Percentiles rank a stretch among this genome's conserved stretches.
Conservation (phyloP, 1,140 invertebrate species). For the Muscidifurax raptorellus region DNA sequence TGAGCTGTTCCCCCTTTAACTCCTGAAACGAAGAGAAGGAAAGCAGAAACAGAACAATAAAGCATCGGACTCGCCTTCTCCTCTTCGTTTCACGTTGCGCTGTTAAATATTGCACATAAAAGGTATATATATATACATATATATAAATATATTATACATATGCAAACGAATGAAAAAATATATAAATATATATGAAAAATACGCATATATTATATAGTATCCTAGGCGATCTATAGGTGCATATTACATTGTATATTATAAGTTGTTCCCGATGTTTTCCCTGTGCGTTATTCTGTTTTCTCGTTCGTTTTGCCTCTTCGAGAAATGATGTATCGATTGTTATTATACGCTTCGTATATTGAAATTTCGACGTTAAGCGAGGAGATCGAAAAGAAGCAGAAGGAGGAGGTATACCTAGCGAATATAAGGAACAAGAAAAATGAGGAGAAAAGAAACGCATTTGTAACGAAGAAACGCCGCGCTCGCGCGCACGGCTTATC, state of each 20-base stretch:
- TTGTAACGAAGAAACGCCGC: constrained; percentile 45
- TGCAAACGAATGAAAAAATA: neutral
- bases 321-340: constrained; percentile 41
- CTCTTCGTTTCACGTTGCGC: constrained; percentile 33
- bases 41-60: neutral
- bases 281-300: neutral
- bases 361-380: constrained; percentile 19
- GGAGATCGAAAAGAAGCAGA: neutral
- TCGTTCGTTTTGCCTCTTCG: neutral
- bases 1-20: neutral
- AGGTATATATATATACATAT: neutral
- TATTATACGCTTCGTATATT: constrained; percentile 48
- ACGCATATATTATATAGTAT: neutral
- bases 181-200: neutral
- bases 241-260: neutral
- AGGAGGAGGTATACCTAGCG: neutral
- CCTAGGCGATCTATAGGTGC: neutral
- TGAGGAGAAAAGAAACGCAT: constrained; percentile 43
- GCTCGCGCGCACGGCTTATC: constrained; percentile 13
- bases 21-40: constrained; percentile 8
- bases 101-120: constrained; percentile 43
- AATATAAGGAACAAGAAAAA: constrained; percentile 33
- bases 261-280: neutral
- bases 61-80: neutral
- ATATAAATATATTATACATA: neutral